Percentiles rank a stretch among this genome's conserved stretches.
Evolutionary conservation across 30 jellyfish, hydroid and myxozoan genomes (phyloP).

Genomic region (Sanderia malayensis): DNA sequence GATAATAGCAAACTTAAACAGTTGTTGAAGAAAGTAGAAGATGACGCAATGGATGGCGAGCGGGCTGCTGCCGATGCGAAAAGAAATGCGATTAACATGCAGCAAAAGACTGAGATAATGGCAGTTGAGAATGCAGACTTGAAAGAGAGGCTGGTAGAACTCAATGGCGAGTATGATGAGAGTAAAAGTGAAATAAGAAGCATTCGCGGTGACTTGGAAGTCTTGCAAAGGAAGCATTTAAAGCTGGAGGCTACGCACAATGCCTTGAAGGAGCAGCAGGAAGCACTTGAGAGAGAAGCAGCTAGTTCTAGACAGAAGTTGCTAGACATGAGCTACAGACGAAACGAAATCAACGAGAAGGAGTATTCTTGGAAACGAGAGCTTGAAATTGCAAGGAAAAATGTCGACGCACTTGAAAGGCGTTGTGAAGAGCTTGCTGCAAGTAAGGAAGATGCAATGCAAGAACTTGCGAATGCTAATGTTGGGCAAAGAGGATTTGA

Average conservation of each 20-base stretch:
- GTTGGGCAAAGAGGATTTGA: slow-evolving; percentile 13
- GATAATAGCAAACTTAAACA: slow-evolving; percentile 46
- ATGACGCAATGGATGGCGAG: slow-evolving; percentile 23
- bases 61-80: slow-evolving; percentile 1
- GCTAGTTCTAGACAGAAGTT: slow-evolving; percentile 34
- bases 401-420: slow-evolving; percentile 34
- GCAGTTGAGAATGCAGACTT: slow-evolving; percentile 32
- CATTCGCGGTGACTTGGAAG: slow-evolving; percentile 43
- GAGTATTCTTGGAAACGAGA: slow-evolving; percentile 47
- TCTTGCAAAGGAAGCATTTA: slow-evolving; percentile 35
- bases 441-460: slow-evolving; percentile 11
- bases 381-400: slow-evolving; percentile 34
- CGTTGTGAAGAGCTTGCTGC: slow-evolving; percentile 26
- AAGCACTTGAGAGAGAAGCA: slow-evolving; percentile 58
- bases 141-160: slow-evolving; percentile 24
- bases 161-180: slow-evolving; percentile 31
- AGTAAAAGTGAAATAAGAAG: slow-evolving; percentile 11
- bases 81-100: slow-evolving; percentile 20
- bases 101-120: slow-evolving; percentile 23
- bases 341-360: slow-evolving; percentile 40
- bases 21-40: slow-evolving; percentile 40
- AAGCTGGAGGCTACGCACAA: slow-evolving; percentile 53
- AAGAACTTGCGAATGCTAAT: slow-evolving; percentile 1
- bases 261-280: slow-evolving; percentile 52
- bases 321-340: slow-evolving; percentile 32